These are phyloP conservation scores for Apamea sordens DNA, from an alignment of 2,888 invertebrate genomes.

Conservation along the genomic window DNA sequence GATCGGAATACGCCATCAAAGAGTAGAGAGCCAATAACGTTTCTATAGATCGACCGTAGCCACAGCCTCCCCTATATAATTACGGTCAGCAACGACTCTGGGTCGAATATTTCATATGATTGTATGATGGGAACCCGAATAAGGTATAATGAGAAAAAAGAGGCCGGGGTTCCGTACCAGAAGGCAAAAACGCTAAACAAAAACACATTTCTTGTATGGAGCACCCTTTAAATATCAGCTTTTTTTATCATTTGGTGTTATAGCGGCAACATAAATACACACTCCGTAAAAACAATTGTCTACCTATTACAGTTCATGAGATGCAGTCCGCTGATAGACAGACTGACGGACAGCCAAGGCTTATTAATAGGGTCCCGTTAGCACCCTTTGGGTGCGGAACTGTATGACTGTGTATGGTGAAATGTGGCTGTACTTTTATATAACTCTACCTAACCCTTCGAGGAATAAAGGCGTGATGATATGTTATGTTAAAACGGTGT, in stretches of 20 bases:
- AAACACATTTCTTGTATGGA: background rate
- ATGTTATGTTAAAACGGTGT: background rate
- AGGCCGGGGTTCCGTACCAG: too few species aligned
- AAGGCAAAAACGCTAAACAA: background rate
- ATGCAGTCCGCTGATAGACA: background rate
- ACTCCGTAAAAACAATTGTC: background rate
- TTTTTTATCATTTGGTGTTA: background rate
- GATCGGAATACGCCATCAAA: constrained; percentile 59
- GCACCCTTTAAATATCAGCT: background rate
- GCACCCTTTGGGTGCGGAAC: too few species aligned
- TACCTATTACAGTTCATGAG: background rate
- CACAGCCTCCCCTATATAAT: constrained; percentile 71
- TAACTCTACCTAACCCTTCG: too few species aligned
- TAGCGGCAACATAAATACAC: background rate
- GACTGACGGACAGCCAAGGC: too few species aligned
- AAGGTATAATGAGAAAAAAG: constrained; percentile 19
- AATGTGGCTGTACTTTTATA: background rate
- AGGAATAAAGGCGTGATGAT: background rate
- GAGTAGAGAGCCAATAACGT: constrained; percentile 70
- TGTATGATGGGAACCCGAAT: constrained; percentile 64
- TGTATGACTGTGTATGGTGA: background rate
- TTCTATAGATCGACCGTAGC: constrained; percentile 68
- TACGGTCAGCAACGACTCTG: constrained; percentile 68
- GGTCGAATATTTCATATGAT: constrained; percentile 71
- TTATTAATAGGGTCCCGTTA: too few species aligned